Conservation (phyloP, 2,113 vertebrate genomes). For the Gymnarchus niloticus region DNA sequence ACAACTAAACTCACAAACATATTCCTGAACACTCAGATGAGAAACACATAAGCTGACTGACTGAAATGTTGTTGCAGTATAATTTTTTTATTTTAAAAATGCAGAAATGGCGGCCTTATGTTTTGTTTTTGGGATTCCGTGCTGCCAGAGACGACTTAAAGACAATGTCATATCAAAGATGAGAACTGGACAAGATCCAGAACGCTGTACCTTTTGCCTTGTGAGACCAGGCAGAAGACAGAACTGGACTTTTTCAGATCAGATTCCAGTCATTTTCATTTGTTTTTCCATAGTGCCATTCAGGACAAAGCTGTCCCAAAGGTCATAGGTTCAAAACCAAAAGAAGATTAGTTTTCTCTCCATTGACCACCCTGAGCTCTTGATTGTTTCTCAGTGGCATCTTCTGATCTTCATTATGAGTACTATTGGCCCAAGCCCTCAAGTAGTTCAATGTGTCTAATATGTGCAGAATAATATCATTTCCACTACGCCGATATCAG, state of each 20-base stretch:
- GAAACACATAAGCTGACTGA: too few species aligned
- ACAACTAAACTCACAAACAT: too few species aligned
- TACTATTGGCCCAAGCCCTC: too few species aligned
- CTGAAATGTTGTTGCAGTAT: too few species aligned
- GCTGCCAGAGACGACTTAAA: not conserved
- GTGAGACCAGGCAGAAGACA: slow-evolving; percentile 49
- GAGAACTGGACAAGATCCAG: not conserved
- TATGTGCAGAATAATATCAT: too few species aligned
- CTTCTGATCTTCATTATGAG: too few species aligned
- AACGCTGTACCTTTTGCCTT: not conserved
- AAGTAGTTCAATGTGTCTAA: too few species aligned
- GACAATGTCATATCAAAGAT: not conserved
- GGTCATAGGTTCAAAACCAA: not conserved
- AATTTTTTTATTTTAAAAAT: too few species aligned
- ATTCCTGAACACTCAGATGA: too few species aligned
- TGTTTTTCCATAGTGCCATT: not conserved
- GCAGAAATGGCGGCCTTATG: not conserved
- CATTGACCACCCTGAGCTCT: not conserved
- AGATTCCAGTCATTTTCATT: not conserved
- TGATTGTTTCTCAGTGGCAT: not conserved
- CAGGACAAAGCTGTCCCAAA: not conserved
- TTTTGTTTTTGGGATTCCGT: not conserved
- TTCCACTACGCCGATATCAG: not conserved
- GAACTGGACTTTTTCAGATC: not conserved
- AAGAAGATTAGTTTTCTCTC: too few species aligned